phyloP scores from a whole-genome alignment of 1,140 invertebrate genomes.

The Zeugodacus cucurbitae region DNA sequence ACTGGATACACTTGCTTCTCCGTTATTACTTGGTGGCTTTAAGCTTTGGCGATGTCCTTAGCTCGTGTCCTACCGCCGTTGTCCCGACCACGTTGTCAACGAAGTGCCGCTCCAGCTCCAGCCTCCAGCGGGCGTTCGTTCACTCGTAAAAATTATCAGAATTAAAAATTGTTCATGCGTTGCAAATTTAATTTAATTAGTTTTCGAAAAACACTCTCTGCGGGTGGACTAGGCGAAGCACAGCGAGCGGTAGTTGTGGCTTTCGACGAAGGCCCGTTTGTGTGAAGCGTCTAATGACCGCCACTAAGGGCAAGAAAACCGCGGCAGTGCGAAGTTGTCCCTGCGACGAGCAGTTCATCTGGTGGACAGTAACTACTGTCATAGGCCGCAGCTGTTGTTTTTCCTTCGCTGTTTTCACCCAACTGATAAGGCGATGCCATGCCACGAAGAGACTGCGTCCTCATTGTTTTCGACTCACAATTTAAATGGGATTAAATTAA shows the following conservation, averaged over 20 bases:
- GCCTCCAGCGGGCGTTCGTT: neutral
- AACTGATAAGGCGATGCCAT: neutral
- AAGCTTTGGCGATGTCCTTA: too few relatives aligned
- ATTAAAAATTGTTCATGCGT: conserved; percentile 43
- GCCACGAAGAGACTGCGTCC: neutral
- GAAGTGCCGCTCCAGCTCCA: neutral
- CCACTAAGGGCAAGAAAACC: neutral
- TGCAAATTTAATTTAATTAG: conserved; percentile 44
- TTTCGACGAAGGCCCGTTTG: neutral
- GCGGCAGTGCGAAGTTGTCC: neutral
- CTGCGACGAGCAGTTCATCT: neutral
- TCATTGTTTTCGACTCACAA: conserved; percentile 17
- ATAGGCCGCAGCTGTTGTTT: neutral
- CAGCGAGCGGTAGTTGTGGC: neutral
- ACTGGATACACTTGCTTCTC: too few relatives aligned
- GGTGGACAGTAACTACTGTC: neutral
- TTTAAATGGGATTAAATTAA: conserved; percentile 13
- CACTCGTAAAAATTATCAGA: conserved; percentile 38
- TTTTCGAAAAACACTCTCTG: conserved; percentile 1
- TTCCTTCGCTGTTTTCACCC: neutral
- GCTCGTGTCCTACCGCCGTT: too few relatives aligned
- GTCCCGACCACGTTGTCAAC: neutral
- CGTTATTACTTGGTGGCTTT: too few relatives aligned
- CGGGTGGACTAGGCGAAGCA: neutral
- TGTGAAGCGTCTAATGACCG: too few relatives aligned